A percentile compares a stretch with the other conserved stretches of the same genome.
Conservation (phyloP, 2,888 invertebrate species). For the Ornithoptera priamus region DNA sequence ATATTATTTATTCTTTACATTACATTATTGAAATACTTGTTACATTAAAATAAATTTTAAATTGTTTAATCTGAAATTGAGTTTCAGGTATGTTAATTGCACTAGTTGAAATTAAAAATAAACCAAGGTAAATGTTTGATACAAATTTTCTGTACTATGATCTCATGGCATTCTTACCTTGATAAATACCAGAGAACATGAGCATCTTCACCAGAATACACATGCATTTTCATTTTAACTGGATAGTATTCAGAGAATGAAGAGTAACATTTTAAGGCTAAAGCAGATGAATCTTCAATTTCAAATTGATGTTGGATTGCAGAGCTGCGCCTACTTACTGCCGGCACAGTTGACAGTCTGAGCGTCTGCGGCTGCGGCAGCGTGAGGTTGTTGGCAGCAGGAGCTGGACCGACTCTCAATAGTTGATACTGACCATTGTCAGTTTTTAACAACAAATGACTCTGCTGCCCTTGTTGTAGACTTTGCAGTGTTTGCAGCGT, state of each 20-base stretch:
- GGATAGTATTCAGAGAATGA: slow-evolving; percentile 41
- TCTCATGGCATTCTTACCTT: slow-evolving; percentile 57
- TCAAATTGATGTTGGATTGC: slow-evolving; percentile 41
- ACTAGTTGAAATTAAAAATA: neutral
- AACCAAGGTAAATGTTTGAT: neutral
- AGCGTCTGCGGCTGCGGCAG: slow-evolving; percentile 85
- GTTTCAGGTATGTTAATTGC: neutral
- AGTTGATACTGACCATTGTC: slow-evolving; percentile 98
- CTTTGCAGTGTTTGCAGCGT: slow-evolving; percentile 93
- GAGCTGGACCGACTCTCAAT: slow-evolving; percentile 88
- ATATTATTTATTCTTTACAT: neutral
- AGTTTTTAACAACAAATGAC: slow-evolving; percentile 94
- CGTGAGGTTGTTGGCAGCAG: slow-evolving; percentile 79
- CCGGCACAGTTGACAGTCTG: slow-evolving; percentile 92
- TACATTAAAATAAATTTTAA: too few relatives aligned
- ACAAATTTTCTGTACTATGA: slow-evolving; percentile 30
- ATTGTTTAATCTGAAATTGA: too few relatives aligned
- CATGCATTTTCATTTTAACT: slow-evolving; percentile 60
- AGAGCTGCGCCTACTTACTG: slow-evolving; percentile 87
- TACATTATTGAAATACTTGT: neutral
- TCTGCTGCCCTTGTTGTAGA: slow-evolving; percentile 92
- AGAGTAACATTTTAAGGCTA: slow-evolving; percentile 2
- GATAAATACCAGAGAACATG: slow-evolving; percentile 60
- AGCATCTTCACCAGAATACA: slow-evolving; percentile 62
- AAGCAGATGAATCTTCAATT: slow-evolving; percentile 42